Evolutionary conservation across 2,797 vertebrate species (phyloP).

Genomic region (Dermochelys coriacea): DNA sequence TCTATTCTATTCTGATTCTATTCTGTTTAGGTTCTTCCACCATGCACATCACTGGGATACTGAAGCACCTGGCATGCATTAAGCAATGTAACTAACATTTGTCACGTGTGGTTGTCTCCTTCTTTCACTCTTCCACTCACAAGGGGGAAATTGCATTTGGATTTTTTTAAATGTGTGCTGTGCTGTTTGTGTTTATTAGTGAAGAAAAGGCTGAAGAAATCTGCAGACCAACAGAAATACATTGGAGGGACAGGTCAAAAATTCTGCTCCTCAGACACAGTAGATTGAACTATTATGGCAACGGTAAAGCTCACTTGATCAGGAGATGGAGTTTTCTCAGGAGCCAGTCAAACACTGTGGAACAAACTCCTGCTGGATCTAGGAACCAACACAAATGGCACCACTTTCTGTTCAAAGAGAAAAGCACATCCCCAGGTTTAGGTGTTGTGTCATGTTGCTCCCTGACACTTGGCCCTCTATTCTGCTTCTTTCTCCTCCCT

Average conservation of each 20-base stretch:
- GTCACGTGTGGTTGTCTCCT: not conserved
- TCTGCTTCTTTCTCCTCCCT: not conserved
- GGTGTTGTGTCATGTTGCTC: not conserved
- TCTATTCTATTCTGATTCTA: not conserved
- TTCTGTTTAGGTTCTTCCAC: not conserved
- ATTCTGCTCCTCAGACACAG: not conserved
- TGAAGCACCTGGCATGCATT: not conserved
- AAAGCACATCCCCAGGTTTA: not conserved
- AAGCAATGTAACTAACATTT: not conserved
- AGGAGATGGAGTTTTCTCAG: not conserved
- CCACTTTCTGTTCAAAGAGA: accelerated
- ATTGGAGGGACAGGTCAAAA: not conserved
- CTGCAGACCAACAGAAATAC: not conserved
- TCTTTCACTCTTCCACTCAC: not conserved
- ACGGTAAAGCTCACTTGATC: accelerated
- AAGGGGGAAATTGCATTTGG: not conserved
- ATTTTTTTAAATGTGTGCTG: constrained; percentile 4
- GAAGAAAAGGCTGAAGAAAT: constrained; percentile 34
- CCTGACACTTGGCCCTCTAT: not conserved
- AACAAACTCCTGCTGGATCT: accelerated
- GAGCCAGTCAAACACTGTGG: not conserved
- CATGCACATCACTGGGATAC: not conserved
- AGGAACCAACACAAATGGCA: not conserved
- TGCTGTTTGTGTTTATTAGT: constrained; percentile 39
- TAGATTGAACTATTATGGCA: not conserved